Base-by-base conservation (phyloP, 1,140 invertebrate species). In the Dreissena rostriformis region DNA sequence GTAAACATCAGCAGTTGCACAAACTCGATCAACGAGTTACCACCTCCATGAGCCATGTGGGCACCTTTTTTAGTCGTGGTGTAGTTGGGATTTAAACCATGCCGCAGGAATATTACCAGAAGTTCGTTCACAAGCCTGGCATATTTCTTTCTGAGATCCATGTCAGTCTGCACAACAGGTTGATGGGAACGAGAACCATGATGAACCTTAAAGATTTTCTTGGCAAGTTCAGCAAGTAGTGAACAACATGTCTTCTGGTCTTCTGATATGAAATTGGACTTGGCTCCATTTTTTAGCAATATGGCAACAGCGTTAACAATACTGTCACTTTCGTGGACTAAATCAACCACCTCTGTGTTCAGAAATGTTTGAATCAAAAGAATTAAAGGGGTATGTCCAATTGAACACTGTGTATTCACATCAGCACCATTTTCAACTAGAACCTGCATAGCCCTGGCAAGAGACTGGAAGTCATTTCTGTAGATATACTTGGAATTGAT, bases 61-160 rank as follows among this genome's bases (percentile, higher is more conserved):
- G 82, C 71, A 52, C 86, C 75, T 28, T 85, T 82, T 28, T 82
- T 86, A 19, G 52, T 79, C 5, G 87, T 88, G 8, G 76, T 86
- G 49, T 88, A 85, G 82, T 92, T 93, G 39, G 91, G 89, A 84
- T 92, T 88, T 0, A 92, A 84, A n/a, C 92, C 91, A 82, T 90
- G 53, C n/a, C 83, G 75, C 14, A 93, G 70, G 22, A 92, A 82
- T 12, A 87, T 57, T 15, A 70, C 26, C 17, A 93, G 80, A 22
- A 91, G 66, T 52, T 86, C 52, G 51, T 89, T 87, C 17, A 91
- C 76, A 24, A 92, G 85, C 1, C 87, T 65, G 17, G 88, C 89
- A n/a, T 87, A 51, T 14, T 53, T 49, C 28, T 75, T 73, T 26
- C 26, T 26, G 24, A 78, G 67, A 22, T 61, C 52, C 15, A 14